Base-by-base conservation (phyloP, 2,113 vertebrate species). In the Hiodon tergisus region DNA sequence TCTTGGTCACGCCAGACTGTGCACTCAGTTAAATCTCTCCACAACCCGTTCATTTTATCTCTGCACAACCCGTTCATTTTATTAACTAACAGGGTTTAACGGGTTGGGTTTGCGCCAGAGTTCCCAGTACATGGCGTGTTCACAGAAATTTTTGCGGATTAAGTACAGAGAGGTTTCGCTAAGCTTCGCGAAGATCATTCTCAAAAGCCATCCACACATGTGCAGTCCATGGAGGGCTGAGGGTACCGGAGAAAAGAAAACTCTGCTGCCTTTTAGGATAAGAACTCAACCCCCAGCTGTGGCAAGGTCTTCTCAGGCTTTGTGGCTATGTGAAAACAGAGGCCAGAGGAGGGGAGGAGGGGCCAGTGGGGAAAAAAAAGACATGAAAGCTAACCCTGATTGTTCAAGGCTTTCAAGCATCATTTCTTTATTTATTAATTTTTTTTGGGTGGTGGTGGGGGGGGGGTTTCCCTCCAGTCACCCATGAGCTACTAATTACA, bases 401-500 rank as follows among this genome's bases (percentile, higher is more conserved):
- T 80, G 80, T 82, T 83, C 85, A 81, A 17, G 31, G 76, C 74
- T 77, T 78, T 85, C 85, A 80, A 85, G 69, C 31, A 31, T 31
- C 31, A 31, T 1, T 1, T 31, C 31, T 31, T 31, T 31, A 31
- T 31, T 31, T 31, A 31, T 31, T 31, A 1, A 31, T 71, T 54
- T 74, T 65, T 65, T 72, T 47, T 31, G 71, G 47, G 13, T 17
- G 47, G 71, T 53, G 71, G 3, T 17, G 63, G 13, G 72, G 53
- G 3, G 62, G 51, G 16, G 57, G 51, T 58, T 66, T 78, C 85
- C 85, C 81, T 81, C 71, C 68, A 79, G 81, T 86, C 87, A 86
- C 88, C 84, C 88, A 85, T 72, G 54, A 89, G 88, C 85, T 85
- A 85, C 85, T 83, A 85, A 89, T 87, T 89, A 87, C 85, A 87